Base-by-base conservation (phyloP, 2,888 invertebrate genomes). In the Chymomyza amoena region DNA sequence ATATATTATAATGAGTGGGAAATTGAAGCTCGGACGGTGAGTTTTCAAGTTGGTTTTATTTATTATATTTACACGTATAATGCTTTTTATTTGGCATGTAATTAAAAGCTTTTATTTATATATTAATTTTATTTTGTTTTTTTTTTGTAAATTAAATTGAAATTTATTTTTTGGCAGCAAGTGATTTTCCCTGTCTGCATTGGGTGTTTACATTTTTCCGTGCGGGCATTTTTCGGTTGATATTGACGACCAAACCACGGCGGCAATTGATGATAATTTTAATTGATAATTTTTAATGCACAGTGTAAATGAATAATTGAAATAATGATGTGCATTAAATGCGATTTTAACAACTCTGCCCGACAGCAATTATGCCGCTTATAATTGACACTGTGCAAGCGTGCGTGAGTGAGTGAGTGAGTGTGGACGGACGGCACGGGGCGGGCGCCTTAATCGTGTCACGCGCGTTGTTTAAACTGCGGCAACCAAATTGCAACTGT, bases 401-500 rank as follows among this genome's bases (percentile, higher is more conserved):
- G 32, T 32, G 32, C 32, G 32, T 32, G 32, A 6, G 32, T 32
- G 32, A 3, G 28, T 51, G 15, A n/a, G 51, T n/a, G 51, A 13
- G 51, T n/a, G 51, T n/a, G 51, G 9, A 3, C 15, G 51, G n/a
- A n/a, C n/a, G 25, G 25, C 25, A n/a, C 25, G 51, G 51, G 0
- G 9, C 52, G 52, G 4, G 32, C 10, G 62, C 32, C 32, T 69
- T 66, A 64, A 65, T 62, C 56, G 73, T 75, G 57, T 62, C 68
- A 78, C 76, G 76, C 80, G 83, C 64, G 64, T 72, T 82, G 81
- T 75, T 83, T 75, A 68, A 74, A 56, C 67, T 83, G 76, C 87
- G 76, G 72, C 75, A 78, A 79, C 77, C 85, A 71, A 80, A 80
- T 84, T 83, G 88, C 85, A 85, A 85, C 85, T 85, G 88, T 85